Percentiles rank a stretch among this genome's conserved stretches.
Conservation (phyloP, 2,113 vertebrate species). For the Zosterops lateralis region DNA sequence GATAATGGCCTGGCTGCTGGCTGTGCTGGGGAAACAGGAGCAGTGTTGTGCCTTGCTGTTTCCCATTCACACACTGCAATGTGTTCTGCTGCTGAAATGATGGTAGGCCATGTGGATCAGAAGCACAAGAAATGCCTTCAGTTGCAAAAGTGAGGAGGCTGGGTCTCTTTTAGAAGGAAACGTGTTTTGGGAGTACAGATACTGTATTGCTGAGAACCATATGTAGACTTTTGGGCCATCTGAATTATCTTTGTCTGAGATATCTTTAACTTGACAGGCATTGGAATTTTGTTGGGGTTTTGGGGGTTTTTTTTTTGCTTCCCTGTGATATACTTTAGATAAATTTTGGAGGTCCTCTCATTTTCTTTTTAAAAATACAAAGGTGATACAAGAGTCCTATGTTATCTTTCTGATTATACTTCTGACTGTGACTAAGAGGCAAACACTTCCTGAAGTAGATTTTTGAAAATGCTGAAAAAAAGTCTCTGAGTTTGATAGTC, state of each 20-base stretch:
- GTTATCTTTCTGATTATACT: neutral
- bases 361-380: neutral
- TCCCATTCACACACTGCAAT: rapidly evolving
- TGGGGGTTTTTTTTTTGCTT: neutral
- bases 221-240: neutral
- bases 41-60: neutral
- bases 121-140: neutral
- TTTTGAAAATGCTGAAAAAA: neutral
- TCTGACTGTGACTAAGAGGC: neutral
- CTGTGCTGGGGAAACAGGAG: neutral
- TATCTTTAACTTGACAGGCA: neutral
- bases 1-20: neutral
- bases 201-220: neutral
- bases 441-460: neutral
- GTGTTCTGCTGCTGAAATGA: neutral
- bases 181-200: neutral
- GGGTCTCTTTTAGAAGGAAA: neutral
- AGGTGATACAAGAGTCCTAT: neutral
- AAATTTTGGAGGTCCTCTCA: neutral
- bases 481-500: neutral
- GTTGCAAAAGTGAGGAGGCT: neutral
- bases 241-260: neutral
- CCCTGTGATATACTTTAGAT: neutral
- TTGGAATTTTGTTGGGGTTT: neutral
- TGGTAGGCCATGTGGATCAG: neutral